Evolutionary conservation across 2,113 vertebrate genomes (phyloP), one percentile per base, ranked within the genome.

Genomic region (Mustelus asterias): DNA sequence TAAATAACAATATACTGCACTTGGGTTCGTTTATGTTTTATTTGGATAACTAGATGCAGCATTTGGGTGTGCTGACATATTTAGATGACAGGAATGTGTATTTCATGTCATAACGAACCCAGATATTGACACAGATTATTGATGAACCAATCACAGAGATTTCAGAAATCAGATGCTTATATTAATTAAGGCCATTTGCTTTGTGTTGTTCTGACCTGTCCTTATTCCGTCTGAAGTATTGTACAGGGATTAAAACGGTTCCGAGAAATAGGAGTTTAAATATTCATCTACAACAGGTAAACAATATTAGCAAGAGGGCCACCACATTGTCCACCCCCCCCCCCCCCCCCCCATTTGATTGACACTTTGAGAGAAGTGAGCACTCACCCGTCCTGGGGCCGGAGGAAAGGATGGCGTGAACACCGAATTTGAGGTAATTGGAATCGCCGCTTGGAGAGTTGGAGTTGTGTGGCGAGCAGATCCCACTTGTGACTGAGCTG

Each of bases 391-490:
- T 97, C 89, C 98, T 98, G 88, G 98, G 97, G 10, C 98, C 96
- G 0, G 99, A 99, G 10, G 99, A 98, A 88, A 99, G 98, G 92
- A 99, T 99, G 96, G 99, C 98, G 70, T 98, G 99, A 96, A 99
- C 99, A 41, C 99, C 99, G 96, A 99, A 99, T 97, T 99, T 99
- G 1, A 99, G 98, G 97, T 98, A 98, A 72, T 97, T 98, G 41
- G 99, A 97, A 44, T 99, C 98, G 96, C 86, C 95, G 96, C 96
- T 96, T 93, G 96, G 48, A 95, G 97, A 96, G 97, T 97, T 65
- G 37, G 97, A 96, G 60, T 97, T 97, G 96, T 97, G 98, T 0
- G 97, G 96, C 41, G 98, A 98, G 95, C 98, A 97, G 54, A 97
- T 97, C 18, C 97, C 97, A 86, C 97, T 96, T 67, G 96, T 96